Percentiles rank a stretch among this genome's conserved stretches.
Evolutionary conservation across 2,888 invertebrate genomes (phyloP).

Genomic region (Lycophotia porphyrea): DNA sequence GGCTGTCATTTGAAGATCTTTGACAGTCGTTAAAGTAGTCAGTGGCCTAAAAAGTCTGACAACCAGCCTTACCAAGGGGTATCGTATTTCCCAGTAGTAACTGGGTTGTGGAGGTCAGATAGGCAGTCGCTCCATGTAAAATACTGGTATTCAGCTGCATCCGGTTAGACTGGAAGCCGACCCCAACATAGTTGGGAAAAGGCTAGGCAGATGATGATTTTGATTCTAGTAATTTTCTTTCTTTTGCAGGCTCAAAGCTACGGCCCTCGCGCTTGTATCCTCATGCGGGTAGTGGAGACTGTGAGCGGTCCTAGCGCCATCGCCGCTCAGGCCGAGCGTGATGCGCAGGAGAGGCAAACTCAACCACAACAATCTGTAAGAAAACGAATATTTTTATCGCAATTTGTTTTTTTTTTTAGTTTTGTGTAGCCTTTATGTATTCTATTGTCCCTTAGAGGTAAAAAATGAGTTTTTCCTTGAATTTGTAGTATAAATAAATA

Average conservation of each 20-base stretch:
- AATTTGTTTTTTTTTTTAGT: neutral
- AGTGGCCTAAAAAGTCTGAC: too few species aligned
- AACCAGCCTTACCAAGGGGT: too few species aligned
- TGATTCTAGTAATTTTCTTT: too few species aligned
- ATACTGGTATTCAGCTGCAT: too few species aligned
- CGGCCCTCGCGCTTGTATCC: constrained; percentile 98
- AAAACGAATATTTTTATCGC: neutral
- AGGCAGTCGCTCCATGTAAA: too few species aligned
- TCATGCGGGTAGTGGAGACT: constrained; percentile 99
- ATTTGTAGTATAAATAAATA: too few species aligned
- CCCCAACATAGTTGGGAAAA: neutral
- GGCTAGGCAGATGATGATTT: neutral
- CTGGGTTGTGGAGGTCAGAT: too few species aligned
- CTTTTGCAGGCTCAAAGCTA: constrained; percentile 96
- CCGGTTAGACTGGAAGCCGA: too few species aligned
- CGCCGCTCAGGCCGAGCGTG: constrained; percentile 72
- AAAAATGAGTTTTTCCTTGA: too few species aligned
- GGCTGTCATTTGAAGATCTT: too few species aligned
- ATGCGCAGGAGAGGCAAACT: constrained; percentile 65
- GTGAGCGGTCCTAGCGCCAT: constrained; percentile 91
- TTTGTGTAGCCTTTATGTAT: neutral
- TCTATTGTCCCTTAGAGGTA: neutral
- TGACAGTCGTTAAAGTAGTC: too few species aligned
- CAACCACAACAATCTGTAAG: constrained; percentile 38
- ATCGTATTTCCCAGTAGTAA: too few species aligned